Base-by-base conservation (phyloP, 2,888 invertebrate species). In the Chrysomela aeneicollis region DNA sequence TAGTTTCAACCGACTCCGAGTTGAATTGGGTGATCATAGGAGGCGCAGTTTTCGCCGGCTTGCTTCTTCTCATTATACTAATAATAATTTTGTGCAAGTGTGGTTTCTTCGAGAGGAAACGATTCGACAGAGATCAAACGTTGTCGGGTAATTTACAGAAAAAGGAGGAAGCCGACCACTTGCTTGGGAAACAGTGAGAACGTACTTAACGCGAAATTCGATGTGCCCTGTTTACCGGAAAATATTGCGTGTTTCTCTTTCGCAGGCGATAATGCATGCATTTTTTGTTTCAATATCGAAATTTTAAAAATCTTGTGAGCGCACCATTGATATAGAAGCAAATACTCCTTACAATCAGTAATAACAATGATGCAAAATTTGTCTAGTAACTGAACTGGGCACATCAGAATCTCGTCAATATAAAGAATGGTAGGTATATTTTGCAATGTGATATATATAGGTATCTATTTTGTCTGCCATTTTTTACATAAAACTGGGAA, bases 21-120 rank as follows among this genome's bases (percentile, higher is more conserved):
- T 89, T 95, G 6, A 92, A 93, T 12, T 85, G 93, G 72, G 96
- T 96, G 94, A 91, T 97, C 69, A 94, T 94, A 69, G 89, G 92
- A 70, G 86, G 94, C 55, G 92, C 97, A 35, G 89, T 94, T 58
- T 85, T 94, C 63, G 91, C 91, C 1, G 97, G 97, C 9, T 84
- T 98, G 35, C 78, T 97, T 70, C 85, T 98, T 18, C 85, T 98
- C 35, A 87, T 94, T 37, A 80, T 95, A 2, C 86, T 97, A 57
- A 92, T 93, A 49, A 86, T 92, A 55, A 87, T 91, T 19, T 84
- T 97, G 64, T 95, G 94, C 90, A 95, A 92, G 85, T 89, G 94
- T 59, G 95, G 95, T 58, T 95, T 95, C 87, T 95, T 95, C 84
- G 94, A 94, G 78, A 84, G 94, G 76, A 89, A 92, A 78, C 86